Evolutionary conservation across 53 echinoderm and acorn worm species (phyloP), one percentile per base, ranked within the genome.

Genomic region (Glandiceps talaboti): DNA sequence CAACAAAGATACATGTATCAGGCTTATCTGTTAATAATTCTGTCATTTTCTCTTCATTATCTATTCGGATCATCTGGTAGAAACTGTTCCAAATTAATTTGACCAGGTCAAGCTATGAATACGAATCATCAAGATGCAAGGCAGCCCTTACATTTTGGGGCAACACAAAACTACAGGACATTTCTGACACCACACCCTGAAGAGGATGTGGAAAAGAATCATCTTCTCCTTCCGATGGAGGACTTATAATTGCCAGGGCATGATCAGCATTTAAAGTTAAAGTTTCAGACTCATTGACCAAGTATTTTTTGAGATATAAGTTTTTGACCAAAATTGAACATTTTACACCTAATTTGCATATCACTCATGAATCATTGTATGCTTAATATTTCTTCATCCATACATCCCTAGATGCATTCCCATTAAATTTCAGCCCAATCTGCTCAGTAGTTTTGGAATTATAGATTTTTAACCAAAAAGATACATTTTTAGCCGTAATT

Each of bases 211-310:
- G 81, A 81, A 28, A 81, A 27, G 33, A 29, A 30, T 45, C 29
- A 28, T 80, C 81, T 30, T 30, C 33, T 75, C 33, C 82, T 74
- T 30, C 74, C 1, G 75, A 31, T 29, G 74, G 73, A 29, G 75
- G 82, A 74, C 82, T 74, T 25, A 75, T 14, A 29, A 82, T 82
- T 31, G 74, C 14, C 14, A 82, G 73, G n/a, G 75, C 74, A 82
- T 82, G 74, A 30, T 82, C 82, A 33, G 30, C 30, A 82, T 82
- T 81, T 29, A 82, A 0, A 29, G 82, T 74, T 30, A 82, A 29
- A 74, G 31, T 30, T 31, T 82, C 76, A 75, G 33, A 76, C 32
- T 82, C 74, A 14, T n/a, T n/a, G n/a, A n/a, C n/a, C n/a, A n/a
- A n/a, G n/a, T n/a, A n/a, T n/a, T n/a, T n/a, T n/a, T n/a, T n/a